Conservation (phyloP, 2,113 vertebrate genomes). For the Pachyramphus minor region DNA sequence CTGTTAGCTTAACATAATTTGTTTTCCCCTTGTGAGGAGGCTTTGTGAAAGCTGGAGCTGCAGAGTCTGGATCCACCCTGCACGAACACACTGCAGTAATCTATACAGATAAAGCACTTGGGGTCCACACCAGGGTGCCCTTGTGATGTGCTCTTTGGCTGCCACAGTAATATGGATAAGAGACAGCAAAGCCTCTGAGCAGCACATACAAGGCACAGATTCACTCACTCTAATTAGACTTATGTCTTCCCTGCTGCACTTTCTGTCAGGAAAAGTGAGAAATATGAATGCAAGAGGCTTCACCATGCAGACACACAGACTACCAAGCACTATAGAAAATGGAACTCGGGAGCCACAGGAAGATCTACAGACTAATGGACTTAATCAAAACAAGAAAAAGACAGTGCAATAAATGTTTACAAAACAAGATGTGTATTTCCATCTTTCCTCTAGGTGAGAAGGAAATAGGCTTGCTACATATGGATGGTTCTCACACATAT, state of each 20-base stretch:
- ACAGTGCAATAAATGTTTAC: not conserved
- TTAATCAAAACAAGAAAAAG: not conserved
- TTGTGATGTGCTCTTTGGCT: not conserved
- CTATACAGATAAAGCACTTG: not conserved
- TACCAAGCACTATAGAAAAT: not conserved
- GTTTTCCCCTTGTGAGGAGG: not conserved
- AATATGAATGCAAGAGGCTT: not conserved
- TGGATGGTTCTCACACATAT: not conserved
- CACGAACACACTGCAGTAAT: not conserved
- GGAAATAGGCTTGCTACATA: not conserved
- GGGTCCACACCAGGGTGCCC: not conserved
- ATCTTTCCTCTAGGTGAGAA: not conserved
- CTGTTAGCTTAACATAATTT: not conserved
- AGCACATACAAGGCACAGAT: not conserved
- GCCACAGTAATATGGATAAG: not conserved
- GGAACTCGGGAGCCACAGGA: not conserved
- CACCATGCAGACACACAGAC: not conserved
- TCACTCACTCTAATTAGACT: not conserved
- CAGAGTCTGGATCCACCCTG: not conserved
- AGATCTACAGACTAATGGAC: not conserved
- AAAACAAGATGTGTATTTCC: not conserved
- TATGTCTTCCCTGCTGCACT: not conserved
- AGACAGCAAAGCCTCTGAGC: slow-evolving; percentile 43
- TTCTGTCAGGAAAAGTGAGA: not conserved
- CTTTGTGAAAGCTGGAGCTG: not conserved